Percentiles rank a stretch among this genome's conserved stretches.
phyloP scores from a whole-genome alignment of 1,140 invertebrate species.

The Schmidtea mediterranea region DNA sequence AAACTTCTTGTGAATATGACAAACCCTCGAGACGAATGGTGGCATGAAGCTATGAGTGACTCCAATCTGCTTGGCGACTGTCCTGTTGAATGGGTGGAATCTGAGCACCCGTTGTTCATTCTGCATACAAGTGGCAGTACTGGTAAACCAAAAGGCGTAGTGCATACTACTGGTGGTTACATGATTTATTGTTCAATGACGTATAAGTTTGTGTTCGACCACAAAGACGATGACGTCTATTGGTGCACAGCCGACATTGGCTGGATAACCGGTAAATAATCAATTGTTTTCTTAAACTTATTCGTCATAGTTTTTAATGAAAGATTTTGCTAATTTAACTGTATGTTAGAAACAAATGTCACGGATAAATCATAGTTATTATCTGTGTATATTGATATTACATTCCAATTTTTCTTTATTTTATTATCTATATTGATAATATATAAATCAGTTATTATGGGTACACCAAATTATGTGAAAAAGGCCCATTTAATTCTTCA shows the following conservation, averaged over 20 bases:
- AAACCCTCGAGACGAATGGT: constrained; percentile 36
- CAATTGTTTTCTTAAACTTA: too few relatives aligned
- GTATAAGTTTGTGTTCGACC: constrained; percentile 85
- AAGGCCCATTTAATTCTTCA: too few relatives aligned
- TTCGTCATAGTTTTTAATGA: too few relatives aligned
- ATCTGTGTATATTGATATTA: too few relatives aligned
- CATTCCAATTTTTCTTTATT: too few relatives aligned
- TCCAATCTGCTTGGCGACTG: constrained; percentile 41
- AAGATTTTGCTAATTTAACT: too few relatives aligned
- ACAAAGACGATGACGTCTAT: constrained; percentile 40
- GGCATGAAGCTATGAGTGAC: constrained; percentile 49
- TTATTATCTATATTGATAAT: too few relatives aligned
- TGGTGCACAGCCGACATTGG: constrained; percentile 35
- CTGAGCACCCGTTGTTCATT: constrained; percentile 43
- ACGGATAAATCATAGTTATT: too few relatives aligned
- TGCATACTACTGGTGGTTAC: constrained; percentile 76
- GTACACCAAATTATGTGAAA: too few relatives aligned
- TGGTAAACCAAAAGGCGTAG: constrained; percentile 80
- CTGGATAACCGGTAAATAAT: constrained; percentile 37
- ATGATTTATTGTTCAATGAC: constrained; percentile 43
- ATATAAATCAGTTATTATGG: too few relatives aligned
- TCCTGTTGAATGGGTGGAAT: constrained; percentile 52
- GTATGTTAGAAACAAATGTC: too few relatives aligned
- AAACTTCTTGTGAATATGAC: neutral
- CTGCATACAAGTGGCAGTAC: constrained; percentile 81